phyloP scores from a whole-genome alignment of 2,797 vertebrate species.

The Phaenicophaeus curvirostris region DNA sequence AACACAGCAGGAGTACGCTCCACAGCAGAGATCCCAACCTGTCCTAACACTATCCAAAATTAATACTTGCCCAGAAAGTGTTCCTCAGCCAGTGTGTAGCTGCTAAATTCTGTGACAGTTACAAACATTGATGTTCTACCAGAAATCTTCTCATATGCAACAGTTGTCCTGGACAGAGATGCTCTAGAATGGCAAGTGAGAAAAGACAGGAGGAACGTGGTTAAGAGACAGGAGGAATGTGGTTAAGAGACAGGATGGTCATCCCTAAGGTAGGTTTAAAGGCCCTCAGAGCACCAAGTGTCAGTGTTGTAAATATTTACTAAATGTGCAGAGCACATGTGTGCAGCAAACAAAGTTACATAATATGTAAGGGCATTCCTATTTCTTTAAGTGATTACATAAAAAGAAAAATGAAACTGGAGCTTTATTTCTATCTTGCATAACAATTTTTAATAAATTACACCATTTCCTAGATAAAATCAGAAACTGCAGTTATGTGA shows the following conservation, averaged over 20 bases:
- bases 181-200: background rate
- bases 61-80: conserved; percentile 4
- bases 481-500: background rate
- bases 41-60: background rate
- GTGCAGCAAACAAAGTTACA: background rate
- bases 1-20: background rate
- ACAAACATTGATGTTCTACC: background rate
- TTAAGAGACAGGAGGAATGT: background rate
- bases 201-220: background rate
- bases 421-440: background rate
- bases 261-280: background rate
- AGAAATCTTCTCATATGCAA: background rate
- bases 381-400: background rate
- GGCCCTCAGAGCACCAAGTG: accelerated
- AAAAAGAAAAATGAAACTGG: background rate
- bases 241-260: background rate
- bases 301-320: background rate
- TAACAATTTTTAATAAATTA: background rate
- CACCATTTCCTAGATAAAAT: background rate
- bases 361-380: background rate
- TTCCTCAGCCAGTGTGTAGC: background rate
- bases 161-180: background rate
- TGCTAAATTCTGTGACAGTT: background rate
- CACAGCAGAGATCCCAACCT: background rate
- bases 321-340: background rate